Base-by-base conservation (phyloP, 1,140 invertebrate genomes). In the Drosophila athabasca region DNA sequence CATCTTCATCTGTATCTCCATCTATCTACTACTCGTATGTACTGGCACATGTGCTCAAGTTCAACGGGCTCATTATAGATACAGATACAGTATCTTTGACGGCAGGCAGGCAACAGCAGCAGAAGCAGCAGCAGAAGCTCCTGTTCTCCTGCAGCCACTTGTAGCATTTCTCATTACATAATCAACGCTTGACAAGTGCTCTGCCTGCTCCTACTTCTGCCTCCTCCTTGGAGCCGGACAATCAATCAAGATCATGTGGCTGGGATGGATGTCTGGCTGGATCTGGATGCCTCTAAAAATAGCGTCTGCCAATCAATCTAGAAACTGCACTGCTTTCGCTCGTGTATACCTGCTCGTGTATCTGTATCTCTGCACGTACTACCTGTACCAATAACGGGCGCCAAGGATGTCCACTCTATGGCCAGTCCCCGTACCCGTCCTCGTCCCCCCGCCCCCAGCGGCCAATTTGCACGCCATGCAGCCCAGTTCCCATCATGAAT, bases 401-500 rank as follows among this genome's bases (percentile, higher is more conserved):
- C 82, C 83, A 87, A 87, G 83, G 82, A 87, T 87, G 83, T 76
- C 71, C 69, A 79, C 43, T 59, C 61, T 11, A 13, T 13, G 35
- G 35, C 35, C 43, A 26, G 46, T 39, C 19, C 19, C 24, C 24
- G 24, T 76, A 49, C 54, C 55, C 64, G 57, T 31, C 58, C 35
- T 46, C 6, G 17, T n/a, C 31, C 31, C 29, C 26, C 26, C 24
- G 2, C n/a, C 31, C n/a, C 31, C 8, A n/a, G 44, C 44, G 13
- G 48, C 17, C 81, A 85, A 83, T 80, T 84, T 75, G 67, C 73
- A 84, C 60, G 52, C 54, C 62, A 72, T 35, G 53, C 77, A 87
- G 74, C 78, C 82, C 83, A 87, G 82, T 87, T 87, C 83, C 75
- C 83, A 88, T 77, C 74, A 87, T 85, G 81, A 81, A 87, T 85